Conservation (phyloP, 2,113 vertebrate species). For the Paraplagusia blochii region DNA sequence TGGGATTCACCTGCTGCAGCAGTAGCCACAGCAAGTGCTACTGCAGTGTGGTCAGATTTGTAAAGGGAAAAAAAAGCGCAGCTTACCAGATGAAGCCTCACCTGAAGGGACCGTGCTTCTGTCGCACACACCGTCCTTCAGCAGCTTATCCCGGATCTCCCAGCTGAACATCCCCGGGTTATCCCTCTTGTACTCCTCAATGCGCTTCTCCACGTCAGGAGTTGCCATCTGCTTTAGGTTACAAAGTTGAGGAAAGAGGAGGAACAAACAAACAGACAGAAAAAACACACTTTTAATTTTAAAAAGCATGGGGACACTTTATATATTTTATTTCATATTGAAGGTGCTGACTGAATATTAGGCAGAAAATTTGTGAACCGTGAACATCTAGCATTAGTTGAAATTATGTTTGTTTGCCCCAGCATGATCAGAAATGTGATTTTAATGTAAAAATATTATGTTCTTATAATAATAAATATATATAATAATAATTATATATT, state of each 20-base stretch:
- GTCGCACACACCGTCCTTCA: slow-evolving; percentile 98
- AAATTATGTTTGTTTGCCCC: too few relatives aligned
- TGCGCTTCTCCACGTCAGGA: slow-evolving; percentile 97
- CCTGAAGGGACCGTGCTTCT: slow-evolving; percentile 98
- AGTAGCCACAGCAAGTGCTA: slow-evolving; percentile 24
- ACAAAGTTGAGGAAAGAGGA: slow-evolving; percentile 13
- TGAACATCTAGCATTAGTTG: too few relatives aligned
- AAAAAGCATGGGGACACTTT: too few relatives aligned
- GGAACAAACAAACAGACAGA: background rate
- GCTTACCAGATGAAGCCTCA: slow-evolving; percentile 89
- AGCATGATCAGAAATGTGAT: too few relatives aligned
- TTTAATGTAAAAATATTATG: too few relatives aligned
- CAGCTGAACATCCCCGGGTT: slow-evolving; percentile 99
- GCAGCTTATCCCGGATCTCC: slow-evolving; percentile 96
- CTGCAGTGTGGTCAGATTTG: slow-evolving; percentile 62
- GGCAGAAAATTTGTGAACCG: too few relatives aligned
- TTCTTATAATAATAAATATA: too few relatives aligned
- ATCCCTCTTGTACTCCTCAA: slow-evolving; percentile 97
- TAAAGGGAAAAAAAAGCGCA: slow-evolving; percentile 68
- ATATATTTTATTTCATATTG: too few relatives aligned
- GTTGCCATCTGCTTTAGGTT: slow-evolving; percentile 96
- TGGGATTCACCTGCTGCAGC: too few relatives aligned
- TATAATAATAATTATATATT: too few relatives aligned
- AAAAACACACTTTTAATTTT: slow-evolving; percentile 24
- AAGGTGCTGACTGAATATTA: too few relatives aligned